These are phyloP conservation scores for Delphinapterus leucas DNA, from an alignment of 2,113 vertebrate genomes.

Conservation along the genomic window DNA sequence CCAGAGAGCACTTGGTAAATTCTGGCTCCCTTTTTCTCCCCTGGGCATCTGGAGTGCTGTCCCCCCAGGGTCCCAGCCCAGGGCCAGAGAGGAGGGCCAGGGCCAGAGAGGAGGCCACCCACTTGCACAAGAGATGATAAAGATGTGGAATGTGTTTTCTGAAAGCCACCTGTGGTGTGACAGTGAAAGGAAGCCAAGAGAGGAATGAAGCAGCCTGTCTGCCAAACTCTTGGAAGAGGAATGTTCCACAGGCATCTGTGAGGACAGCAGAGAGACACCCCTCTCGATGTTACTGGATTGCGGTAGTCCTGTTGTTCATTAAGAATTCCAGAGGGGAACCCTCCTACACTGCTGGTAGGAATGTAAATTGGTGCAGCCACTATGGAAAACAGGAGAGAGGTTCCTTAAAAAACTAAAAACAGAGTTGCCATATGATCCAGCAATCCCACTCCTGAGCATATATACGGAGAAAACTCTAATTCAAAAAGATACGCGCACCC, in stretches of 20 bases:
- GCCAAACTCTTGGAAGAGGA: not conserved
- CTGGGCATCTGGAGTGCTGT: not conserved
- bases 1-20: not conserved
- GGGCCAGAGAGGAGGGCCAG: no score
- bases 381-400: not conserved
- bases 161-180: not conserved
- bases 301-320: not conserved
- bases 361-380: not conserved
- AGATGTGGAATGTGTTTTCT: not conserved
- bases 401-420: not conserved
- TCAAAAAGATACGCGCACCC: not conserved
- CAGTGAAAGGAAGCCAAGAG: not conserved
- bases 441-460: not conserved
- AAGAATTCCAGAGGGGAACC: not conserved
- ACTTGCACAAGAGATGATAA: not conserved
- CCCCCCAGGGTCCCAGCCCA: not conserved
- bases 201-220: not conserved
- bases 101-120: not conserved
- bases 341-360: not conserved
- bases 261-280: not conserved
- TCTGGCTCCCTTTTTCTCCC: no score
- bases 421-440: not conserved
- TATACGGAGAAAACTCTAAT: not conserved
- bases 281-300: no score
- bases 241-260: not conserved